Base-by-base conservation (phyloP, 2,113 vertebrate species). In the Egretta garzetta region DNA sequence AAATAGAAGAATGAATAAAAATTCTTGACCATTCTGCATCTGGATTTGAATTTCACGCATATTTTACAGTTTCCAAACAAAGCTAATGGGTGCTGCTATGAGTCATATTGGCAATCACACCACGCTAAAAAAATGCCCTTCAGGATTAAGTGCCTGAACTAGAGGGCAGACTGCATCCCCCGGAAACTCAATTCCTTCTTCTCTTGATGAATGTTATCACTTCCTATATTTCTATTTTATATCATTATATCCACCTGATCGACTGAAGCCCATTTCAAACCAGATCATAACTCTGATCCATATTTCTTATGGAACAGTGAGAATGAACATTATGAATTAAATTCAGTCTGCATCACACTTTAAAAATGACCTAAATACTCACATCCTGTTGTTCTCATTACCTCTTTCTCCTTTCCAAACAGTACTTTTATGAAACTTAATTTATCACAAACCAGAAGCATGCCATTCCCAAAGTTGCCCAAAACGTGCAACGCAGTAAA, bases 201-300 rank as follows among this genome's bases (percentile, higher is more conserved):
- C 72, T 60, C 39, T 71, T 96, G 96, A 98, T 94, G n/a, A 94
- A 96, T 93, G 82, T 55, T 86, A 95, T 82, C 88, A 75, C 50
- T 88, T 83, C 2, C 80, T 95, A 96, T 72, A 88, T 97, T 98
- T 97, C 85, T 68, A 27, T 88, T 97, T 97, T 85, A 91, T 95
- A 75, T 89, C 90, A 72, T 94, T 95, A 94, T 72, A 77, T 47
- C 4, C 6, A 93, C 71, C 70, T 76, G 70, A 81, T 71, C 41
- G 16, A 73, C 93, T 88, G 81, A 93, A 85, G 67, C 47, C 52
- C 52, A 75, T 91, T 96, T 89, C 72, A 85, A 93, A 80, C 63
- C 52, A 88, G 66, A 80, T 79, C 41, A 86, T 85, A 94, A 73
- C 27, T 63, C 60, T 17, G 6, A 96, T 88, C 53, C 73, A 89